Evolutionary conservation across 1,140 invertebrate species (phyloP).

Genomic region (Argopecten irradians): DNA sequence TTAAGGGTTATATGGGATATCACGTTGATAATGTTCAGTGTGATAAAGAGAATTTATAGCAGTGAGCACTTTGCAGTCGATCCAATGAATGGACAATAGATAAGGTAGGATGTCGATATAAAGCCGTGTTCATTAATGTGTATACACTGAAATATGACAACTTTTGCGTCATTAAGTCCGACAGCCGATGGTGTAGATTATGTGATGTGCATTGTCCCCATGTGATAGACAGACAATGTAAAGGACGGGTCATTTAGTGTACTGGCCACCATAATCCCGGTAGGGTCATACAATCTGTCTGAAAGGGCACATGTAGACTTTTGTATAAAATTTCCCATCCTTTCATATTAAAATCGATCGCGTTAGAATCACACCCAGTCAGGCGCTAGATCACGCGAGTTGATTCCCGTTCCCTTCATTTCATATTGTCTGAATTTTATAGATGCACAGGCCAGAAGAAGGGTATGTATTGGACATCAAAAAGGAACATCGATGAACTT

Average conservation of each 20-base stretch:
- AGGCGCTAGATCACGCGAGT: neutral
- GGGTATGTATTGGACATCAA: neutral
- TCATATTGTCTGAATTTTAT: neutral
- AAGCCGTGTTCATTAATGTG: too few relatives aligned
- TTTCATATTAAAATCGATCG: conserved; percentile 16
- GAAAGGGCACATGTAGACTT: neutral
- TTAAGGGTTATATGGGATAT: too few relatives aligned
- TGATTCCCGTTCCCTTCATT: neutral
- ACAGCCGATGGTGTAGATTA: neutral
- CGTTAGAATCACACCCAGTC: neutral
- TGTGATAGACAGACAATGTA: neutral
- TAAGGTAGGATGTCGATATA: too few relatives aligned
- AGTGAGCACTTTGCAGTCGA: too few relatives aligned
- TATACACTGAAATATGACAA: neutral
- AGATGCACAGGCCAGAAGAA: neutral
- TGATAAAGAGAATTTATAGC: too few relatives aligned
- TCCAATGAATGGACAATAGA: too few relatives aligned
- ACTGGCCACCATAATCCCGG: neutral
- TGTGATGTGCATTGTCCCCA: neutral
- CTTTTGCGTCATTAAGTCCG: neutral
- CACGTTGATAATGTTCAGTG: too few relatives aligned
- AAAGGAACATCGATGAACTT: neutral
- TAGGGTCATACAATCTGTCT: neutral
- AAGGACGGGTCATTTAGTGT: neutral
- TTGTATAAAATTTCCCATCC: neutral